Percentiles rank a stretch among this genome's conserved stretches.
Conservation (phyloP, 2,113 vertebrate species). For the Rattus rattus region DNA sequence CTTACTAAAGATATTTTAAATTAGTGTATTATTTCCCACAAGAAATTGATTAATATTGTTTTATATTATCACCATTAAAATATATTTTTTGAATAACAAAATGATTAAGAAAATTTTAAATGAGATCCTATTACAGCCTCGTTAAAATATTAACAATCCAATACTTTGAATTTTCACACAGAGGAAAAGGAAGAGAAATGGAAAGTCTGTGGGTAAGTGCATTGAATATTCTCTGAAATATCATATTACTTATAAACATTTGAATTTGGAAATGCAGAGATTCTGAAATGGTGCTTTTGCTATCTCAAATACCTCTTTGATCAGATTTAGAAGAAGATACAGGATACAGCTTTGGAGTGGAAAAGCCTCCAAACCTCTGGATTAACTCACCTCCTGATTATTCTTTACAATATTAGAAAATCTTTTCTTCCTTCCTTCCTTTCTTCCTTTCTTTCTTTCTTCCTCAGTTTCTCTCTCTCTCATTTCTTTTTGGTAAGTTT, state of each 20-base stretch:
- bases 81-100: neutral
- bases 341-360: neutral
- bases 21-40: neutral
- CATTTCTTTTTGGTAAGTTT: neutral
- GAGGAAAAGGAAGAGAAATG: neutral
- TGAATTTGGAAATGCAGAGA: neutral
- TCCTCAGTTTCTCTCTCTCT: neutral
- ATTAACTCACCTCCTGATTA: neutral
- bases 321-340: neutral
- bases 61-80: neutral
- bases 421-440: neutral
- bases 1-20: neutral
- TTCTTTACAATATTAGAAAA: constrained; percentile 25
- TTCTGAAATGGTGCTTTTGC: neutral
- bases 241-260: neutral
- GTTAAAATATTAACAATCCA: neutral
- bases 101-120: neutral
- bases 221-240: constrained; percentile 4
- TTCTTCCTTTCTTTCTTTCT: neutral
- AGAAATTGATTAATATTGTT: neutral
- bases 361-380: neutral
- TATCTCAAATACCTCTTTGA: neutral
- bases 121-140: neutral
- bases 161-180: neutral
- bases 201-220: neutral